Percentiles rank a stretch among this genome's conserved stretches.
These are phyloP conservation scores for Brotogeris chrysoptera DNA, from an alignment of 2,797 vertebrate genomes.

Conservation along the genomic window DNA sequence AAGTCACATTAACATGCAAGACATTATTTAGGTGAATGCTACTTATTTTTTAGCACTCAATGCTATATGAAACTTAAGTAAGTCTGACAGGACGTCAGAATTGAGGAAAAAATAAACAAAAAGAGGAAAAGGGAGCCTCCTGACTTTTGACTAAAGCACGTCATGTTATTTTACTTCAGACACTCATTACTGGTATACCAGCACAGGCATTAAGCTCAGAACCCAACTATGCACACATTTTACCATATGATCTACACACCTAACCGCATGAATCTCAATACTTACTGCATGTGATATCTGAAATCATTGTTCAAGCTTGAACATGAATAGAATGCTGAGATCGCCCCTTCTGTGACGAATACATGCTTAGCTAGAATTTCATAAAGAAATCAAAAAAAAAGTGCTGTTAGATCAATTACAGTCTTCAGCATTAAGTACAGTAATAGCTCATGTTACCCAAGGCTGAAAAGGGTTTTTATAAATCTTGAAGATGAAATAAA, in stretches of 20 bases:
- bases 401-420: background rate
- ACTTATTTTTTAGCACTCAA: background rate
- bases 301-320: background rate
- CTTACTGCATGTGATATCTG: background rate
- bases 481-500: background rate
- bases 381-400: background rate
- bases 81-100: background rate
- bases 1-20: background rate
- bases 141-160: background rate
- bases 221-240: background rate
- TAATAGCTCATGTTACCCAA: constrained; percentile 18
- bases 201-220: background rate
- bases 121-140: background rate
- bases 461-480: background rate
- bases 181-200: background rate
- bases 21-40: background rate
- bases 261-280: background rate
- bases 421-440: background rate
- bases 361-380: background rate
- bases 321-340: background rate
- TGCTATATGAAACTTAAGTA: background rate
- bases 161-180: background rate
- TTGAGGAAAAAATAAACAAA: too few relatives aligned
- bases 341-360: background rate
- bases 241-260: background rate